These are phyloP conservation scores for Eriocheir sinensis DNA, from an alignment of 1,140 invertebrate species.

Conservation along the genomic window DNA sequence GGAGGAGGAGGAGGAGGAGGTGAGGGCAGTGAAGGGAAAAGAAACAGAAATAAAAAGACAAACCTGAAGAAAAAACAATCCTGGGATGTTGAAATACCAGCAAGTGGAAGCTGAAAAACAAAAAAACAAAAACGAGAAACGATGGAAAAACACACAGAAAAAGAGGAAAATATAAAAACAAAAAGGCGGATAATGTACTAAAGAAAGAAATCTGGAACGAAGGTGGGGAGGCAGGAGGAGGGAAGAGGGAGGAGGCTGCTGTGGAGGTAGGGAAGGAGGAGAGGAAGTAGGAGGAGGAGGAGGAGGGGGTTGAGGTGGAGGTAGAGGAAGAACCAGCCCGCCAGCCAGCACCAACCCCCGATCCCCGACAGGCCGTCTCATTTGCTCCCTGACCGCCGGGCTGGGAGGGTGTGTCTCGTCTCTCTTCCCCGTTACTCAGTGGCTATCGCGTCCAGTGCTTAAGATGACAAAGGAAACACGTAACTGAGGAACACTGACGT, in stretches of 20 bases:
- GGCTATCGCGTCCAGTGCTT: not conserved
- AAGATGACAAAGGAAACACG: not conserved
- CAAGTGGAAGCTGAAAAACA: not conserved
- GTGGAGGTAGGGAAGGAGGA: constrained; percentile 15
- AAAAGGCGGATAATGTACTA: not conserved
- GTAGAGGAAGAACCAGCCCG: constrained; percentile 20
- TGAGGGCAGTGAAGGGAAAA: not conserved
- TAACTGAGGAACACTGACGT: not conserved
- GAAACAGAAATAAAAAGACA: not conserved
- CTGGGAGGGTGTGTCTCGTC: not conserved
- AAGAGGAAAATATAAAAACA: not conserved
- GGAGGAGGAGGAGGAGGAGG: not conserved
- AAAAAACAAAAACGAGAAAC: not conserved
- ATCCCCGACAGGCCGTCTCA: not conserved
- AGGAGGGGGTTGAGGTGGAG: not conserved
- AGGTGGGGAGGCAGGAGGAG: not conserved
- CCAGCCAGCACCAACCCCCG: not conserved
- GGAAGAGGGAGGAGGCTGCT: no score
- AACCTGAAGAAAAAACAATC: not conserved
- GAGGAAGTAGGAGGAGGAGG: not conserved
- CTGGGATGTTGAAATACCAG: not conserved
- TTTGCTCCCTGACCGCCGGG: not conserved
- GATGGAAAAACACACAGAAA: not conserved
- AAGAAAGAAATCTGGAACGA: not conserved
- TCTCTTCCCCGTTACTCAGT: not conserved